Percentiles rank a stretch among this genome's conserved stretches.
Evolutionary conservation across 37 sponge, comb jelly and placozoan genomes (phyloP).

Genomic region (Aphrocallistes beatrix): DNA sequence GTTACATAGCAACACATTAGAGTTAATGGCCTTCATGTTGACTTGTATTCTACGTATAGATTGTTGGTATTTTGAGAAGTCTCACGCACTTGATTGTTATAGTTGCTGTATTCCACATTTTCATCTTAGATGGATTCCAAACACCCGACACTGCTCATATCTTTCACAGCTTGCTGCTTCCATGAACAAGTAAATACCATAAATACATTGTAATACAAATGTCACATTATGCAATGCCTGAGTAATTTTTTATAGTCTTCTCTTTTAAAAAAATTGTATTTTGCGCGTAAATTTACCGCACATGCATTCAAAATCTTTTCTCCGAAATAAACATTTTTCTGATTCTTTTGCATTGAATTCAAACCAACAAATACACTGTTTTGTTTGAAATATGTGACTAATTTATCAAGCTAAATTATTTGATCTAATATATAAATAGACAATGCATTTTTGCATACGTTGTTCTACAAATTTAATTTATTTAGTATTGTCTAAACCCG

Average conservation of each 20-base stretch:
- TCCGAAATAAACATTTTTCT: neutral
- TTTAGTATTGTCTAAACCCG: neutral
- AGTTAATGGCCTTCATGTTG: no score
- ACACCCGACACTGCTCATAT: slow-evolving; percentile 12
- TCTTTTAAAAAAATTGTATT: neutral
- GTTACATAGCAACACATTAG: no score
- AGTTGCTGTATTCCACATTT: slow-evolving; percentile 6
- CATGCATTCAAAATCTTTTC: neutral
- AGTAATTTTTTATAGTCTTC: no score
- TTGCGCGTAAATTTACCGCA: neutral
- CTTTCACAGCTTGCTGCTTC: slow-evolving; percentile 17
- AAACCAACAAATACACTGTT: neutral
- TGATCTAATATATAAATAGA: neutral
- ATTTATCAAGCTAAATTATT: neutral
- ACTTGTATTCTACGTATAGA: no score
- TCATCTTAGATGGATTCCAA: slow-evolving; percentile 16
- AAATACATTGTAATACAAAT: no score
- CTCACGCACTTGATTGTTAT: no score
- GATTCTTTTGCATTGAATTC: neutral
- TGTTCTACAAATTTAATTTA: neutral
- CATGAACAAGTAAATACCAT: slow-evolving; percentile 18
- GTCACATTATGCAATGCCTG: no score
- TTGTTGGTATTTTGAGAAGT: no score
- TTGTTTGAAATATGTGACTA: neutral
- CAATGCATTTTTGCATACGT: neutral